Conservation (phyloP, 92 coral and sea anemone species). For the Phymanthus crucifer region DNA sequence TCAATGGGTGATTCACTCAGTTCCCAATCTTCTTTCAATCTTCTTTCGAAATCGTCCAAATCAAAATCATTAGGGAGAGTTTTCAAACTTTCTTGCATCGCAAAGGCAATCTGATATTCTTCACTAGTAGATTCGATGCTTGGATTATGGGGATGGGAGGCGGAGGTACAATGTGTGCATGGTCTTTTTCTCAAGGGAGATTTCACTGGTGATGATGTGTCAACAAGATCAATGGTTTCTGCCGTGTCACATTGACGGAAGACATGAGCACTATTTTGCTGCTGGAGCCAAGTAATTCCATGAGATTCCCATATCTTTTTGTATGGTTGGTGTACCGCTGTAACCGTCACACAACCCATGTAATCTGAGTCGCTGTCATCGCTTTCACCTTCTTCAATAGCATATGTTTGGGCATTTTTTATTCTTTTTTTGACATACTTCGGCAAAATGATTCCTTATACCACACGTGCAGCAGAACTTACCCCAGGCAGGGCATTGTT, state of each 20-base stretch:
- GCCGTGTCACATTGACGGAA: not conserved
- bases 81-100: conserved; percentile 37
- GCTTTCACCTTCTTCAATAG: too few relatives aligned
- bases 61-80: conserved; percentile 25
- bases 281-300: conserved; percentile 38
- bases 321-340: conserved; percentile 41
- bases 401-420: too few relatives aligned
- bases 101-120: conserved; percentile 35
- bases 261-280: not conserved
- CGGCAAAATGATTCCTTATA: too few relatives aligned
- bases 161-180: conserved; percentile 1
- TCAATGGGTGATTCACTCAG: conserved; percentile 12
- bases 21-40: conserved; percentile 7
- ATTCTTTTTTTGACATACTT: too few relatives aligned
- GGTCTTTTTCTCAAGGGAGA: conserved; percentile 28
- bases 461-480: too few relatives aligned
- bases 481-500: too few relatives aligned
- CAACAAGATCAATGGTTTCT: not conserved
- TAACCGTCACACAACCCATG: too few relatives aligned
- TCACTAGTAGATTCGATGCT: too few relatives aligned
- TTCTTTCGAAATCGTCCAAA: conserved; percentile 21
- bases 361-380: too few relatives aligned
- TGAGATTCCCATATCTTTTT: conserved; percentile 41
- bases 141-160: conserved; percentile 4
- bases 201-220: conserved; percentile 27